phyloP scores from a whole-genome alignment of 92 coral and sea anemone species.

The Epizoanthus rinbou region DNA sequence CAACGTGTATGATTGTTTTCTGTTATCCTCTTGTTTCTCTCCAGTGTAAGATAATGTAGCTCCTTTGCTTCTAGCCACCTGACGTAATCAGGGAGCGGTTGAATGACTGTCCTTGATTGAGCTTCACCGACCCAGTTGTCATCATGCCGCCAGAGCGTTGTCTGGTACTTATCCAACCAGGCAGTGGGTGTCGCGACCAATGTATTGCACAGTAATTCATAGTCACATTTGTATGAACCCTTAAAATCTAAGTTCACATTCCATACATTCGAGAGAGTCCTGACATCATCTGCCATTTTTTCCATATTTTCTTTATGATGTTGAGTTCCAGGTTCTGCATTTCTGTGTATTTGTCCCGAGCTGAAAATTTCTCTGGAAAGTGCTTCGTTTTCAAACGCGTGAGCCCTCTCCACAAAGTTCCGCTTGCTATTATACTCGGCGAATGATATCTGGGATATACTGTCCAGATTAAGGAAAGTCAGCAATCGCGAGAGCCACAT shows the following conservation, averaged over 20 bases:
- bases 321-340: conserved; percentile 53
- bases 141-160: conserved; percentile 40
- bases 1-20: background rate
- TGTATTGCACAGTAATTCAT: conserved; percentile 25
- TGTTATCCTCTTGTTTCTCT: conserved; percentile 19
- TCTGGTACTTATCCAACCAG: conserved; percentile 45
- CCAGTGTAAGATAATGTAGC: conserved; percentile 46
- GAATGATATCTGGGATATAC: conserved; percentile 56
- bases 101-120: conserved; percentile 7
- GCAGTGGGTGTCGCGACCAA: background rate
- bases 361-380: conserved; percentile 45
- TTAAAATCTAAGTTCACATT: conserved; percentile 36
- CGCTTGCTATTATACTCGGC: conserved; percentile 71
- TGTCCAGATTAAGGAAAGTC: conserved; percentile 50
- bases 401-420: conserved; percentile 72
- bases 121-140: background rate
- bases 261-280: conserved; percentile 44
- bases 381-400: conserved; percentile 58
- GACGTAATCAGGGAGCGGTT: conserved; percentile 57
- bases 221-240: conserved; percentile 45
- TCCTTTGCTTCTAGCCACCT: conserved; percentile 48
- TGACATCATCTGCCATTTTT: conserved; percentile 59
- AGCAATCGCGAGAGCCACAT: conserved; percentile 49
- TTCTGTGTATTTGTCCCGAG: conserved; percentile 46
- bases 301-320: conserved; percentile 68